A percentile compares a stretch with the other conserved stretches of the same genome.
phyloP scores from a whole-genome alignment of 2,888 invertebrate genomes.

The Nomada fucata region DNA sequence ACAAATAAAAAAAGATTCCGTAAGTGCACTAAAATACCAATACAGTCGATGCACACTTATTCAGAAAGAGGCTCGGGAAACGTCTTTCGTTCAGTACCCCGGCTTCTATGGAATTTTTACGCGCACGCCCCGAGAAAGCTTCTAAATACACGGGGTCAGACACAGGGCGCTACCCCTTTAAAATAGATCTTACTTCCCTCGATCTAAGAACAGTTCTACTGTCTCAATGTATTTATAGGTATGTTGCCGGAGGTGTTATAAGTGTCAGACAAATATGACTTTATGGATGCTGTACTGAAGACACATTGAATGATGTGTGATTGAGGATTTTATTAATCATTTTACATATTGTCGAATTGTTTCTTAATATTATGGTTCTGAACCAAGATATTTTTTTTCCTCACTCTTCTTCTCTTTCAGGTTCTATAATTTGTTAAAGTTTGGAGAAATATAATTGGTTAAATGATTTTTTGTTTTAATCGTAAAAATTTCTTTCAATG shows the following conservation, averaged over 20 bases:
- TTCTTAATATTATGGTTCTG: too few species aligned
- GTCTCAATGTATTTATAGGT: constrained; percentile 63
- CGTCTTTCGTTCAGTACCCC: constrained; percentile 3
- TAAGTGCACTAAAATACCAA: constrained; percentile 9
- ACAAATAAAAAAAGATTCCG: constrained; percentile 18
- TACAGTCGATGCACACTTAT: background rate
- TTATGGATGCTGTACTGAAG: background rate
- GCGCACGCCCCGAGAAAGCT: constrained; percentile 41
- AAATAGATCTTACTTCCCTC: constrained; percentile 70
- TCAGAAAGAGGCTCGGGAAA: background rate
- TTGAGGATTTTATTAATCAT: too few species aligned
- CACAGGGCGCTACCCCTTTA: constrained; percentile 58
- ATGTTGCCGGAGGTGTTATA: constrained; percentile 35
- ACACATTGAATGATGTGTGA: background rate
- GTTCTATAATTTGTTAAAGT: background rate
- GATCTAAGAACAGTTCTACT: constrained; percentile 59
- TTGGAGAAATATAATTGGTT: background rate
- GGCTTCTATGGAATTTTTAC: constrained; percentile 34
- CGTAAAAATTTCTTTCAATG: too few species aligned
- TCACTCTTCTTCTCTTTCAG: too few species aligned
- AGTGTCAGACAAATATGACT: constrained; percentile 20
- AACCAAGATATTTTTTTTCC: too few species aligned
- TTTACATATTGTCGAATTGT: too few species aligned
- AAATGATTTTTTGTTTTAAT: background rate
- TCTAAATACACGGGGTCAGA: constrained; percentile 53